phyloP scores from a whole-genome alignment of 2,888 invertebrate species.

The Diadromus collaris region DNA sequence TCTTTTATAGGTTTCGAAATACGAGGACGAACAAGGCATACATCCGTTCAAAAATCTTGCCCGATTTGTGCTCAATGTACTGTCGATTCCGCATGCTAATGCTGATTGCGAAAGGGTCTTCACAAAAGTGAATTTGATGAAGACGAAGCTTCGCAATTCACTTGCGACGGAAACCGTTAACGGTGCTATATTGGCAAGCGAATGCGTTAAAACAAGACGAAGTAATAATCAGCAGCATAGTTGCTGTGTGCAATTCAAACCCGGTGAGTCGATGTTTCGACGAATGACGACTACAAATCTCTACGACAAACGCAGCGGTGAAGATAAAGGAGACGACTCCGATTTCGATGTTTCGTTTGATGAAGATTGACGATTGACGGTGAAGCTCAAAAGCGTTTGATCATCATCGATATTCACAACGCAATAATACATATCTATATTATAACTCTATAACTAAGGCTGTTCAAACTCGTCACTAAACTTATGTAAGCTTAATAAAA shows the following conservation, averaged over 20 bases:
- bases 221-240: background rate
- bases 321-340: background rate
- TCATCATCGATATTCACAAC: too few species aligned
- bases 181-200: conserved; percentile 40
- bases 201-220: background rate
- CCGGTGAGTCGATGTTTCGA: background rate
- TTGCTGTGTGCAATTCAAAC: background rate
- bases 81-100: conserved; percentile 57
- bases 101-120: conserved; percentile 54
- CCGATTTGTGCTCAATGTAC: conserved; percentile 29
- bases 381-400: too few species aligned
- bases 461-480: too few species aligned
- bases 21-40: background rate
- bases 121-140: conserved; percentile 44
- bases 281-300: background rate
- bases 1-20: background rate
- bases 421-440: too few species aligned
- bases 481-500: too few species aligned
- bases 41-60: conserved; percentile 40
- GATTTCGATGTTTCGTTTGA: background rate
- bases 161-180: conserved; percentile 37
- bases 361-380: too few species aligned
- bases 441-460: too few species aligned
- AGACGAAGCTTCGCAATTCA: conserved; percentile 48
- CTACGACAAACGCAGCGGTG: background rate